Evolutionary conservation across 2,113 vertebrate genomes (phyloP), one percentile per base, ranked within the genome.

Genomic region (Ochotona curzoniae): DNA sequence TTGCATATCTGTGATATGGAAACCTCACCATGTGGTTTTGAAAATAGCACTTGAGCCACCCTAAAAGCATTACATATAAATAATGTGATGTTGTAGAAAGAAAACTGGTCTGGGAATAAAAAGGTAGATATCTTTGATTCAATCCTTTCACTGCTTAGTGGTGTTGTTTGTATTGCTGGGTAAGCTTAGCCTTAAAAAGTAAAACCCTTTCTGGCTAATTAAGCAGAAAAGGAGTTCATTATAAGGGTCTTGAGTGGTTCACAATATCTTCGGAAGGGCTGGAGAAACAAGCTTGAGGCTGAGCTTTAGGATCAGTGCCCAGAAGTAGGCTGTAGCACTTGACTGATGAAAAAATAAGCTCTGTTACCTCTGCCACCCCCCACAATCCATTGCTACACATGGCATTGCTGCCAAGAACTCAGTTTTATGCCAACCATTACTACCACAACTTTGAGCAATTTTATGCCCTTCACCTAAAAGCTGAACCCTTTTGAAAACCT

Each of bases 321-420:
- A 93, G 85, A 83, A 80, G 3, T 71, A 75, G 86, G 73, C 74
- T 71, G 23, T 64, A 93, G 93, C 92, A 85, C 82, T 89, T 93
- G 51, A 80, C 61, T 87, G 66, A 87, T 96, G 90, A 94, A 84
- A 96, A 96, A 93, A 94, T 93, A 63, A 87, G 82, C 69, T 89
- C 49, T 91, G 51, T 94, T 95, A 78, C 67, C 32, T 79, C 30
- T 30, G 9, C 26, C 23, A 83, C 66, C 76, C 63, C 35, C 61
- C 64, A 79, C 7, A 23, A 89, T 66, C 79, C 30, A 4, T 57
- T 81, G 54, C 80, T 93, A 2, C 3, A 67, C 81, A 83, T 83
- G 38, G 11, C 8, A 14, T 28, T 86, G 60, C 47, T 95, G 61
- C 87, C 90, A 93, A 63, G 80, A 70, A 85, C n/a, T 83, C 9